These are phyloP conservation scores for Andrena hattorfiana DNA, from an alignment of 2,888 invertebrate genomes.

Conservation along the genomic window DNA sequence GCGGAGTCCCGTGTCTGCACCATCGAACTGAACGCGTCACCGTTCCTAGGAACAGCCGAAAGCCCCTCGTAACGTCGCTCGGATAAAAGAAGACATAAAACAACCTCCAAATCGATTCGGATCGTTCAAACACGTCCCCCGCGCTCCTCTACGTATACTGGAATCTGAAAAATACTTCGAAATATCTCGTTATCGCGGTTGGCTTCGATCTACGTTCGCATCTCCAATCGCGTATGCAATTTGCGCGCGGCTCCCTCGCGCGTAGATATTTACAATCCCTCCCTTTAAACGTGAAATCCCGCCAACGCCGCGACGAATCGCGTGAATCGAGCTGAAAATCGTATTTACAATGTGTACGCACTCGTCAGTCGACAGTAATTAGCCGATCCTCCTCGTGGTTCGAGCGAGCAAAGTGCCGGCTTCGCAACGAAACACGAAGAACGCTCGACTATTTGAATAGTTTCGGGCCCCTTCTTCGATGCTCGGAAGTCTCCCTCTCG, in stretches of 20 bases:
- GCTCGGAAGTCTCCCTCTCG: slow-evolving; percentile 3
- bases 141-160: slow-evolving; percentile 73
- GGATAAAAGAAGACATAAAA: background rate
- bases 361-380: slow-evolving; percentile 44
- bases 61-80: background rate
- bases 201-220: slow-evolving; percentile 64
- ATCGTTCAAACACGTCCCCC: slow-evolving; percentile 31
- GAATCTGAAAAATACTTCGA: slow-evolving; percentile 80
- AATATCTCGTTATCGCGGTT: slow-evolving; percentile 73
- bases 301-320: slow-evolving; percentile 30
- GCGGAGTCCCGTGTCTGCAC: slow-evolving; percentile 67
- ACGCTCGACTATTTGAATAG: slow-evolving; percentile 66
- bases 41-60: background rate
- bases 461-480: background rate
- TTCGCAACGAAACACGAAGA: slow-evolving; percentile 52
- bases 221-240: slow-evolving; percentile 9
- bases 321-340: slow-evolving; percentile 19
- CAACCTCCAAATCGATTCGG: background rate
- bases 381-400: slow-evolving; percentile 9
- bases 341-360: background rate
- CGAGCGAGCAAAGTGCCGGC: slow-evolving; percentile 60
- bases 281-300: slow-evolving; percentile 12
- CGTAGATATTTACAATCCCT: slow-evolving; percentile 61
- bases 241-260: slow-evolving; percentile 11
- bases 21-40: slow-evolving; percentile 46